phyloP scores from a whole-genome alignment of 1,140 invertebrate species.

The Caenorhabditis inopinata region DNA sequence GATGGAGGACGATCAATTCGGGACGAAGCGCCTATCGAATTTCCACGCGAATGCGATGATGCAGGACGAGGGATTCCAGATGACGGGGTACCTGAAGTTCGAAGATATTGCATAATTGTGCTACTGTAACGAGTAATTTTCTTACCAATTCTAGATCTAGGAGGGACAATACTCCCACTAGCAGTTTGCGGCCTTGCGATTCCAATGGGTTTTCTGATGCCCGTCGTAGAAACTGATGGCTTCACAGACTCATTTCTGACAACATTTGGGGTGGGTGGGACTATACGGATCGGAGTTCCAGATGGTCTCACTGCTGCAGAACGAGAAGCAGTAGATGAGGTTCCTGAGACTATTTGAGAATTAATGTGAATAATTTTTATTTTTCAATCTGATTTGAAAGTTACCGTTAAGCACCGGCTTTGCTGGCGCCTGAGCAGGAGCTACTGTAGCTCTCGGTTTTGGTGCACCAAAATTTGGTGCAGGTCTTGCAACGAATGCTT shows the following conservation, averaged over 20 bases:
- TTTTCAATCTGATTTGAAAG: not conserved
- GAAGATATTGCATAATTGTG: not conserved
- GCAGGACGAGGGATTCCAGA: too few species aligned
- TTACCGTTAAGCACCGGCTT: too few species aligned
- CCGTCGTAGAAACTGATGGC: not conserved
- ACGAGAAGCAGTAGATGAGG: not conserved
- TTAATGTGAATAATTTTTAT: not conserved
- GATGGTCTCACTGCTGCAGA: not conserved
- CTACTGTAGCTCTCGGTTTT: not conserved
- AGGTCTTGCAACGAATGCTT: conserved; percentile 5
- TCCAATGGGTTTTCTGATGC: not conserved
- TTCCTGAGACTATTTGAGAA: too few species aligned
- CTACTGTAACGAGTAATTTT: not conserved
- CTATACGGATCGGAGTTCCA: not conserved
- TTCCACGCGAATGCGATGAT: too few species aligned
- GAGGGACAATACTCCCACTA: not conserved
- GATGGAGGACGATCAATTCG: not conserved
- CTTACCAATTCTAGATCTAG: not conserved
- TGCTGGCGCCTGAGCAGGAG: not conserved
- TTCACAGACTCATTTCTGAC: not conserved
- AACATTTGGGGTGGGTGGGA: not conserved
- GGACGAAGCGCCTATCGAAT: too few species aligned
- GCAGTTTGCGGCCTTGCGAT: not conserved
- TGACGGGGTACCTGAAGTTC: not conserved
- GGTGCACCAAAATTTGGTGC: not conserved